Percentiles rank a stretch among this genome's conserved stretches.
These are phyloP conservation scores for Pitangus sulphuratus DNA, from an alignment of 2,797 vertebrate species.

Conservation along the genomic window DNA sequence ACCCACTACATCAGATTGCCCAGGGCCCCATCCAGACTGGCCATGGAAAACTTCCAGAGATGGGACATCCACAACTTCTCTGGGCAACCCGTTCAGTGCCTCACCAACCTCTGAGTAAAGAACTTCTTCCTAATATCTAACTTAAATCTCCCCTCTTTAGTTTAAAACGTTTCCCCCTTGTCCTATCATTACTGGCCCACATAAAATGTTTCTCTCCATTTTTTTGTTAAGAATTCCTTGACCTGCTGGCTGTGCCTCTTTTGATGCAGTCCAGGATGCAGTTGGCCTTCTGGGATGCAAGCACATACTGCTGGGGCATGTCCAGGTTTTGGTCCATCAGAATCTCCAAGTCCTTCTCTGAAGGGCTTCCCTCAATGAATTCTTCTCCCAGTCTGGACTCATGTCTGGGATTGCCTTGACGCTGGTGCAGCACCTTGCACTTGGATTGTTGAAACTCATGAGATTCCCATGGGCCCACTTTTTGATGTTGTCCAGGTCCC, in stretches of 20 bases:
- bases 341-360: neutral
- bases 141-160: neutral
- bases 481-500: neutral
- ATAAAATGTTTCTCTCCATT: neutral
- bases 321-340: neutral
- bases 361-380: neutral
- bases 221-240: neutral
- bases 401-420: neutral
- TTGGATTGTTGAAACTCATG: neutral
- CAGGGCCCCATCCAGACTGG: neutral
- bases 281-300: neutral
- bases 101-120: rapidly evolving
- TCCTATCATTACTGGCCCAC: neutral
- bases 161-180: neutral
- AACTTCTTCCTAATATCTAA: neutral
- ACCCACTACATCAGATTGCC: neutral
- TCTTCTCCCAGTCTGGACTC: neutral
- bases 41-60: neutral
- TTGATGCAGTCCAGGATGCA: neutral
- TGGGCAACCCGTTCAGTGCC: neutral
- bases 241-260: neutral
- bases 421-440: neutral
- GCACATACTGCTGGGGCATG: neutral
- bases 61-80: neutral
- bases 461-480: neutral